phyloP scores from a whole-genome alignment of 2,888 invertebrate genomes.

The Mimas tiliae region DNA sequence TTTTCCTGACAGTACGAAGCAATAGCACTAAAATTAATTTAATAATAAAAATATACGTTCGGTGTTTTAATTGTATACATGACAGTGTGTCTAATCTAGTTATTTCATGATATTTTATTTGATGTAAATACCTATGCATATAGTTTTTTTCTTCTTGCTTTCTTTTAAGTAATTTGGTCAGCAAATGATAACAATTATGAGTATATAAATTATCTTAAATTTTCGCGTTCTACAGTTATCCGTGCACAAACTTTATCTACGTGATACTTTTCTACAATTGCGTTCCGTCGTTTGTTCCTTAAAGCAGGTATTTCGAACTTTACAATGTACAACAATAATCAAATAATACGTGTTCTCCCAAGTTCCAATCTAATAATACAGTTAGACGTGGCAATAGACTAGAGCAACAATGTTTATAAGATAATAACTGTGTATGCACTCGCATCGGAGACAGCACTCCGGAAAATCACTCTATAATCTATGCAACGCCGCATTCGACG shows the following conservation, averaged over 20 bases:
- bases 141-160: not conserved
- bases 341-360: constrained; percentile 16
- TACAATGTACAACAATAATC: constrained; percentile 13
- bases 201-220: not conserved
- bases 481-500: constrained; percentile 48
- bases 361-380: constrained; percentile 16
- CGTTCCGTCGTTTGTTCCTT: constrained; percentile 3
- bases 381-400: constrained; percentile 35
- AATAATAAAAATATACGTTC: too few relatives aligned
- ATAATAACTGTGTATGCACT: constrained; percentile 55
- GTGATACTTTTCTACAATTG: not conserved
- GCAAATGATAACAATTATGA: not conserved
- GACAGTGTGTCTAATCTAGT: too few relatives aligned
- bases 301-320: not conserved
- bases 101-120: too few relatives aligned
- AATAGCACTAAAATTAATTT: too few relatives aligned
- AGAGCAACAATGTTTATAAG: constrained; percentile 44
- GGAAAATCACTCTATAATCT: constrained; percentile 72
- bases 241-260: not conserved
- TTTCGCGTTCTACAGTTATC: not conserved
- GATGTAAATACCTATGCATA: too few relatives aligned
- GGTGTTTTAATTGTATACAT: too few relatives aligned
- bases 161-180: not conserved
- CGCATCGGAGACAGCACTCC: constrained; percentile 59
- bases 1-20: too few relatives aligned